phyloP scores from a whole-genome alignment of 2,113 vertebrate species.

The Paracanthobrama guichenoti region DNA sequence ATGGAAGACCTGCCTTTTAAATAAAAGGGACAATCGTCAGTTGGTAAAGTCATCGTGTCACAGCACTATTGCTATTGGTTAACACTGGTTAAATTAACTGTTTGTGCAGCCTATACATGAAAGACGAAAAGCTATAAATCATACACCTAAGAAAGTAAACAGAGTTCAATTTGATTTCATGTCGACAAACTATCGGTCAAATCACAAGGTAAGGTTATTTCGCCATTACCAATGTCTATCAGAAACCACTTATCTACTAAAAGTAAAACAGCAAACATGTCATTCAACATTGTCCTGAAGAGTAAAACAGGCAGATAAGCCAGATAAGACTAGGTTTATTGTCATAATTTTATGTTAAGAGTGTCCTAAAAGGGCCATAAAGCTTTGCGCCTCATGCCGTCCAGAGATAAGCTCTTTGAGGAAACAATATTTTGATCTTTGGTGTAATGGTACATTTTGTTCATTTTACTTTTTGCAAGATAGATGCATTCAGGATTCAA shows the following conservation, averaged over 20 bases:
- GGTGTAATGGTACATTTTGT: not conserved
- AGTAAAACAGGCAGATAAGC: not conserved
- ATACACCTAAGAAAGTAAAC: not conserved
- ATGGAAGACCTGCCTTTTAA: not conserved
- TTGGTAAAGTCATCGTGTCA: not conserved
- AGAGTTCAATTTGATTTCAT: not conserved
- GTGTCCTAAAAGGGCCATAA: not conserved
- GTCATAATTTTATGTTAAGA: not conserved
- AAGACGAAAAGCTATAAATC: not conserved
- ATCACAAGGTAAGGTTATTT: not conserved
- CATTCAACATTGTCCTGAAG: not conserved
- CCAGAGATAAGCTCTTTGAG: not conserved
- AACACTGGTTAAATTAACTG: not conserved
- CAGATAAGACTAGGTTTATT: constrained; percentile 6
- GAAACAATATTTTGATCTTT: not conserved
- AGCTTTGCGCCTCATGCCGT: not conserved
- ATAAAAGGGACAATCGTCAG: not conserved
- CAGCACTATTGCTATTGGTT: too few relatives aligned
- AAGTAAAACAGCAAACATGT: not conserved
- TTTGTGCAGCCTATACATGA: not conserved
- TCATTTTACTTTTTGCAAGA: not conserved
- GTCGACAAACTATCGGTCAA: not conserved
- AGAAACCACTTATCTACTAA: not conserved
- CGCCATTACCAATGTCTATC: not conserved
- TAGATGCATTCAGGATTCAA: not conserved